phyloP scores from a whole-genome alignment of 2,797 vertebrate genomes.

The Acanthurus tractus region DNA sequence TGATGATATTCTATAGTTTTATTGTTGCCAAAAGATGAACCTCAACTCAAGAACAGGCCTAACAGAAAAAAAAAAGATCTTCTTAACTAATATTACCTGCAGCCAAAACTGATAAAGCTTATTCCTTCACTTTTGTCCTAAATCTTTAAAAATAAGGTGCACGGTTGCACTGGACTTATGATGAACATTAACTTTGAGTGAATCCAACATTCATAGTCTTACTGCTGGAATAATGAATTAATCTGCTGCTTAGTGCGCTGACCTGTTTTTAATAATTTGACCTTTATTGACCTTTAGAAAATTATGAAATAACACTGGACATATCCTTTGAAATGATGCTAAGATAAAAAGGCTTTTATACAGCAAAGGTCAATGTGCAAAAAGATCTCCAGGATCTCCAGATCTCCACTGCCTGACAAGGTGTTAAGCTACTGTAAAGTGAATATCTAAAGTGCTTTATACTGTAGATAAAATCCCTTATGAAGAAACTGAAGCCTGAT shows the following conservation, averaged over 20 bases:
- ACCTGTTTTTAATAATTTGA: background rate
- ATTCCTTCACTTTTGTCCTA: background rate
- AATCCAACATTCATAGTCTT: background rate
- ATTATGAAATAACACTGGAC: background rate
- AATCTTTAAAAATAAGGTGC: background rate
- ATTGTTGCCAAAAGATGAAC: background rate
- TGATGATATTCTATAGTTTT: background rate
- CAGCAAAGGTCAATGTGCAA: background rate
- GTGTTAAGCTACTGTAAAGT: background rate
- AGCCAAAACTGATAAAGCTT: background rate
- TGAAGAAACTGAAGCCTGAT: background rate
- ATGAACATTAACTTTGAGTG: background rate
- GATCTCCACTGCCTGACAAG: background rate
- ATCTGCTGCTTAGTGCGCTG: no score
- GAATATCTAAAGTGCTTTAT: background rate
- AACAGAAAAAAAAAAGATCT: background rate
- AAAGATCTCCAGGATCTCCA: background rate
- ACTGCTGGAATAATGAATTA: no score
- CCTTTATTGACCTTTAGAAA: slow-evolving; percentile 2
- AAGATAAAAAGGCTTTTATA: background rate
- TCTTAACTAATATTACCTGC: background rate
- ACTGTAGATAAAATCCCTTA: background rate
- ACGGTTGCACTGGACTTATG: background rate
- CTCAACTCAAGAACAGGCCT: slow-evolving; percentile 15
- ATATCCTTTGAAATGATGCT: background rate